Evolutionary conservation across 2,888 invertebrate genomes (phyloP), one percentile per base, ranked within the genome.

Genomic region (Dione vanillae): DNA sequence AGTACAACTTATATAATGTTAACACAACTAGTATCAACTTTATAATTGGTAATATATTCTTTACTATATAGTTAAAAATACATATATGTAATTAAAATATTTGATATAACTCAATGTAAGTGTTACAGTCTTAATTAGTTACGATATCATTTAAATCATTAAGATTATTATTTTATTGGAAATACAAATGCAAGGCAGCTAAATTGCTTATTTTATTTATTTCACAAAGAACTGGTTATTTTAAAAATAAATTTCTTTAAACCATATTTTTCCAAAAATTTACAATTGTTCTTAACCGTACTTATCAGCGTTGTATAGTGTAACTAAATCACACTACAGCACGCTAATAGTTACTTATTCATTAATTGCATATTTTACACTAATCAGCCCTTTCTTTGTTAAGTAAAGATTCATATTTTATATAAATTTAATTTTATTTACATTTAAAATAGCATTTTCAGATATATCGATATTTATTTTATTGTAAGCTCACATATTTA

Each of bases 21-120:
- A 16, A 37, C 35, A 8, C 14, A 56, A 16, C 37, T 56, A 37
- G 10, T 56, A 16, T n/a, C 37, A 56, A 5, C 2, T 61, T 27
- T 45, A 12, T 61, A 45, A 61, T 61, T 61, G 27, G 27, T 61
- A 61, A 61, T 61, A 35, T 61, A 61, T 61, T 45, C 61, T 61
- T n/a, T 35, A 16, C 61, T 2, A 14, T 27, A 1, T 14, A 61
- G 43, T 61, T 11, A 27, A 61, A 61, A 35, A 61, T 45, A 61
- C 16, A 19, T 45, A 61, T 12, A 2, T 9, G 0, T 7, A 1
- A 45, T 45, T 59, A 59, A 59, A 59, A 59, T 59, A 59, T 43
- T 43, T 59, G 19, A 20, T 59, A 43, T 20, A 43, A 19, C 40
- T 41, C 14, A 59, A 3, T 59, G 20, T 59, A 58, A 58, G 41